These are phyloP conservation scores for Vicugna pacos DNA, from an alignment of 2,113 vertebrate genomes.

Conservation along the genomic window DNA sequence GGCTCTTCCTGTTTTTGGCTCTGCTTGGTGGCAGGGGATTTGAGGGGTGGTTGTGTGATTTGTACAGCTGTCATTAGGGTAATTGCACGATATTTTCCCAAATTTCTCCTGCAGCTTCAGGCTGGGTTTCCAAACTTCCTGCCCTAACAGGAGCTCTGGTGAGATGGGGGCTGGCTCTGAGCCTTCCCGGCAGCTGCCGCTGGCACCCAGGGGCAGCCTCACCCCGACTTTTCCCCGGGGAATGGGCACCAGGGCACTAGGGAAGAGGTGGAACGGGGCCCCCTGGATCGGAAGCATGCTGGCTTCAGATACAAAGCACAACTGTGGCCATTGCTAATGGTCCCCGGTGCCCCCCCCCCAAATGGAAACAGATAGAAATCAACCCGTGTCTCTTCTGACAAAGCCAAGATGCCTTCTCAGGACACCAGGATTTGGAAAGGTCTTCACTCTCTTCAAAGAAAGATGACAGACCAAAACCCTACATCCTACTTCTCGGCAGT, in stretches of 20 bases:
- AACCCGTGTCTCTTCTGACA: not conserved
- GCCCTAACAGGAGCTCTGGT: constrained; percentile 60
- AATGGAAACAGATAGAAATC: constrained; percentile 44
- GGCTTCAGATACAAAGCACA: constrained; percentile 9
- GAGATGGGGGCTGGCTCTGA: constrained; percentile 56
- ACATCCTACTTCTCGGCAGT: not conserved
- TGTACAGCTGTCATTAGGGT: constrained; percentile 85
- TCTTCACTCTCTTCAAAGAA: not conserved
- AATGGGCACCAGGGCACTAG: not conserved
- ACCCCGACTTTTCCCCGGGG: not conserved
- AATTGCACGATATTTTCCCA: constrained; percentile 81
- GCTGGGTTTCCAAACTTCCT: constrained; percentile 80
- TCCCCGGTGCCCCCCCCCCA: not conserved
- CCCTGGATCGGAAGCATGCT: not conserved
- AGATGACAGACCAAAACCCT: not conserved
- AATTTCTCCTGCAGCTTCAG: constrained; percentile 81
- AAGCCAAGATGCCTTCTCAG: not conserved
- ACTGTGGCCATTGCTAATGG: not conserved
- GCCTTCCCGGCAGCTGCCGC: constrained; percentile 60
- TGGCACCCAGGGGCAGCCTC: not conserved
- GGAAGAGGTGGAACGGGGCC: not conserved
- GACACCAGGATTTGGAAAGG: constrained; percentile 6
- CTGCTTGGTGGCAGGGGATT: constrained; percentile 47
- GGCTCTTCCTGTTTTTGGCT: constrained; percentile 80
- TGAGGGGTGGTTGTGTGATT: constrained; percentile 79